Base-by-base conservation (phyloP, 2,888 invertebrate species). In the Antheraea assamensis region DNA sequence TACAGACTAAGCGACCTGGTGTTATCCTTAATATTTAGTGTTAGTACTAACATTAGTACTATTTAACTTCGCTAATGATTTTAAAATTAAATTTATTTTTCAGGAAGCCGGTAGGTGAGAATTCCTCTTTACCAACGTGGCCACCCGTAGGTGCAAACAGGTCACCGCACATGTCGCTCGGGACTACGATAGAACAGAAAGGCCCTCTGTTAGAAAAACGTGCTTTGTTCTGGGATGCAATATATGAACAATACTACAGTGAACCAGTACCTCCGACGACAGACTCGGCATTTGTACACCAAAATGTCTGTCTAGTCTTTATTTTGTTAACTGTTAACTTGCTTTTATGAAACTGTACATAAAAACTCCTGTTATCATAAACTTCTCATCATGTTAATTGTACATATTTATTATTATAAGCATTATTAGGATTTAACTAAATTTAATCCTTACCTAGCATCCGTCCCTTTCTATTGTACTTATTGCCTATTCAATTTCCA, bases 211-310 rank as follows among this genome's bases (percentile, higher is more conserved):
- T 80, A 24, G 74, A 77, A 71, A 75, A 75, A 31, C 75, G 83
- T 13, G 71, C 76, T 49, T 58, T 70, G 3, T 80, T 85, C 74
- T 84, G 85, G 85, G 78, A 83, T 35, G 74, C 76, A 49, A 83
- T 84, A 27, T 84, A 83, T 66, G 76, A 78, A 1, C 74, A 74
- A 47, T 75, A 81, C 75, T 82, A 83, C 47, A 75, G 75, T 4
- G 61, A 21, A 0, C 83, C 85, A 1, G 71, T 76, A 24, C 75
- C 84, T 21, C 84, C 85, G 2, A 27, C 47, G 24, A 30, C 42
- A 24, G 70, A 35, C 15, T 71, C 71, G 52, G 74, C 47, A 15
- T 75, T 31, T 5, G 52, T 21, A 24, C 52, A 70, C 10, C 55
- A 42, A 70, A 73, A 55, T 58, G 24, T 13, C 27, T 70, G 10